Percentiles rank a stretch among this genome's conserved stretches.
phyloP scores from a whole-genome alignment of 2,888 invertebrate species.

The Tenthredo mesomela region DNA sequence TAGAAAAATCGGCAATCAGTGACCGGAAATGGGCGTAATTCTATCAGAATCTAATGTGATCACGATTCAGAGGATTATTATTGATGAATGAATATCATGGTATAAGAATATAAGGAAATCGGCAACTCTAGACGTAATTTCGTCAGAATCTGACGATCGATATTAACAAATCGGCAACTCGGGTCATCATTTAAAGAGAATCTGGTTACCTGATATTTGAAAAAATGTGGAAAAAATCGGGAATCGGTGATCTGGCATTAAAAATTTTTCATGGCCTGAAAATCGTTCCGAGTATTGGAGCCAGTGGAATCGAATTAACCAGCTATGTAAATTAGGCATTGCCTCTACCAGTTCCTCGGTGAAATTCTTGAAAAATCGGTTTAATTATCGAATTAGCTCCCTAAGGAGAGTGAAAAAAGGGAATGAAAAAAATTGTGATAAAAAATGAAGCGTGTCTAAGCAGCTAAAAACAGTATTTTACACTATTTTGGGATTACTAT shows the following conservation, averaged over 20 bases:
- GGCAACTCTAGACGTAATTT: neutral
- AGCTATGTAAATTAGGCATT: neutral
- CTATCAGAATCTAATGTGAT: too few relatives aligned
- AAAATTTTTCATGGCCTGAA: neutral
- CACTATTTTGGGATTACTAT: slow-evolving; percentile 38
- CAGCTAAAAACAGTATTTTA: slow-evolving; percentile 49
- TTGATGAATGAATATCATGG: neutral
- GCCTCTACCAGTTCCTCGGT: neutral
- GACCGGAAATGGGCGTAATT: too few relatives aligned
- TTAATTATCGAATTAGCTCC: slow-evolving; percentile 29
- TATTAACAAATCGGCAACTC: neutral
- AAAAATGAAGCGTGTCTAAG: slow-evolving; percentile 47
- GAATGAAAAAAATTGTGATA: neutral
- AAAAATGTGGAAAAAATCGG: neutral
- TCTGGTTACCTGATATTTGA: neutral
- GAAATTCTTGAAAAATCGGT: slow-evolving; percentile 22
- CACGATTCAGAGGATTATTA: neutral
- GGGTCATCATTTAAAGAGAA: neutral
- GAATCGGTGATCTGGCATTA: neutral
- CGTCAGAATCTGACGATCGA: neutral
- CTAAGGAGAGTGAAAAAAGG: neutral
- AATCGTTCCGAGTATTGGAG: neutral
- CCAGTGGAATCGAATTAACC: neutral
- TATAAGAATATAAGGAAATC: neutral
- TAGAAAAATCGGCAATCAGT: neutral